Percentiles rank a stretch among this genome's conserved stretches.
Conservation (phyloP, 2,888 invertebrate species). For the Trichopoda pennipes region DNA sequence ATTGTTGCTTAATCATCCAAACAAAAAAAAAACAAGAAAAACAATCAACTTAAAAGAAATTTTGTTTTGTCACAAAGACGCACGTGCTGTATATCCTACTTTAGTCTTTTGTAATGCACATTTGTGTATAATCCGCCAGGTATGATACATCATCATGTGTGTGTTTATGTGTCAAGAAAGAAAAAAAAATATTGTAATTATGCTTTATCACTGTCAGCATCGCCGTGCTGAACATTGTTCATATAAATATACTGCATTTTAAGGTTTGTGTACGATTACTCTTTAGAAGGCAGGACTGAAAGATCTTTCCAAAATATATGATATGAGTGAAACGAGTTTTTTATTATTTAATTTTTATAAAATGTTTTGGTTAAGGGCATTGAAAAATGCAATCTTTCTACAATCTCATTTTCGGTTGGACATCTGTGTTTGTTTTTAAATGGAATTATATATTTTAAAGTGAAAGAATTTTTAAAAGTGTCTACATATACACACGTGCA, state of each 20-base stretch:
- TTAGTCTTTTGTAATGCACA: constrained; percentile 33
- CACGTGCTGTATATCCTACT: constrained; percentile 49
- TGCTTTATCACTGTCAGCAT: constrained; percentile 66
- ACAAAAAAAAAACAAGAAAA: constrained; percentile 24
- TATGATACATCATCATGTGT: constrained; percentile 42
- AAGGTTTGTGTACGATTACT: constrained; percentile 25
- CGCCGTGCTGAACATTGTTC: constrained; percentile 24
- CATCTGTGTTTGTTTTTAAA: constrained; percentile 44
- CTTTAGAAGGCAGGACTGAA: constrained; percentile 29
- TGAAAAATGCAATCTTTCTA: constrained; percentile 26
- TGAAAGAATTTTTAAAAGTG: background rate
- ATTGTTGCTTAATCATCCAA: constrained; percentile 28
- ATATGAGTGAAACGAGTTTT: constrained; percentile 16
- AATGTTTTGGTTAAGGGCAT: constrained; percentile 1
- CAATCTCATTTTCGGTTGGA: background rate
- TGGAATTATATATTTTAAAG: background rate
- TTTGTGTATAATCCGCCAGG: constrained; percentile 39
- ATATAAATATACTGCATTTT: background rate
- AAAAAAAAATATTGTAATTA: constrained; percentile 54
- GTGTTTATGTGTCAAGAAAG: background rate
- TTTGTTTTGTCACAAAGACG: constrained; percentile 34
- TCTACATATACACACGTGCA: too few relatives aligned
- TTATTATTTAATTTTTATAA: background rate
- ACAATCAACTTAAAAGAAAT: constrained; percentile 8
- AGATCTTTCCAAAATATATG: constrained; percentile 8